Evolutionary conservation across 2,113 vertebrate genomes (phyloP).

Genomic region (Nicator chloris): DNA sequence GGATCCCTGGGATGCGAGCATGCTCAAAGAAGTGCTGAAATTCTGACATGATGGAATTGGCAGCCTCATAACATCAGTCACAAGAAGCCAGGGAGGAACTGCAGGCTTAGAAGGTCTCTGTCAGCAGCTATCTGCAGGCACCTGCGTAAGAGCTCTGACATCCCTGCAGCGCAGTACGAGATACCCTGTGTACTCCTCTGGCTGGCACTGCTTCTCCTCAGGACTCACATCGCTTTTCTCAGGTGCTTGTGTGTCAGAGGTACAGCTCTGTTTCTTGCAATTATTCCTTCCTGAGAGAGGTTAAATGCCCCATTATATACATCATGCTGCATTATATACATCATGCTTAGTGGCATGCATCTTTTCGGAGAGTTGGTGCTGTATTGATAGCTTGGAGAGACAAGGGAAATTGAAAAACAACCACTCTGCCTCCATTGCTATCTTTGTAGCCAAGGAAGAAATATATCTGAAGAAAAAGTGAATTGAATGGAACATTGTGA

Average conservation of each 20-base stretch:
- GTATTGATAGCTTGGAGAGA: background rate
- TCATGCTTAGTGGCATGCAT: background rate
- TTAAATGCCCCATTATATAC: background rate
- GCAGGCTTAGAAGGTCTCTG: background rate
- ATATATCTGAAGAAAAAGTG: background rate
- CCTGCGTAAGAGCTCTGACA: background rate
- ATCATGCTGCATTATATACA: background rate
- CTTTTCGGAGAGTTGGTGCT: background rate
- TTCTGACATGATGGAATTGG: background rate
- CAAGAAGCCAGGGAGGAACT: background rate
- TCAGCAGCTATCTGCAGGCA: background rate
- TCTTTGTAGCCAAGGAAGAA: background rate
- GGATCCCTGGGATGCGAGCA: background rate
- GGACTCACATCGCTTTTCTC: background rate
- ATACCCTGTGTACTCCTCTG: background rate
- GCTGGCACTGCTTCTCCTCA: background rate
- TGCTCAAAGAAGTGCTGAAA: background rate
- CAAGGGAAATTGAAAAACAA: background rate
- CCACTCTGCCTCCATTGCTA: background rate
- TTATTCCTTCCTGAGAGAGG: background rate
- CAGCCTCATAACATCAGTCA: background rate
- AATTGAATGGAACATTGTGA: background rate
- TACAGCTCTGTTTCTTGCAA: background rate
- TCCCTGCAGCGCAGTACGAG: background rate
- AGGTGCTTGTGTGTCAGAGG: background rate